Percentiles rank a stretch among this genome's conserved stretches.
These are phyloP conservation scores for Myiotriccus ornatus DNA, from an alignment of 2,797 vertebrate genomes.

Conservation along the genomic window DNA sequence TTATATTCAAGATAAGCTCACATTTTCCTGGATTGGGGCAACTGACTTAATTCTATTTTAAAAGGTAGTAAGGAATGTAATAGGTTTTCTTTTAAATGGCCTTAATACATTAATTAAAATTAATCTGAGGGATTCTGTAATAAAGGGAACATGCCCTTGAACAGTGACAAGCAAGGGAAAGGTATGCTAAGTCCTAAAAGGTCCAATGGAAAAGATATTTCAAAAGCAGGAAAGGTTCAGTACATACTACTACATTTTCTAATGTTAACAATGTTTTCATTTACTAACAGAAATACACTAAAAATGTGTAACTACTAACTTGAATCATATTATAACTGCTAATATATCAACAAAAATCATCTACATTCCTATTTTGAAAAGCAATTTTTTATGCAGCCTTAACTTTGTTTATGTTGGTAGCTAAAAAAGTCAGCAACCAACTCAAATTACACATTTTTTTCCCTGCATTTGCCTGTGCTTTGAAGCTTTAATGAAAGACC, in stretches of 20 bases:
- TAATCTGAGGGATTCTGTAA: background rate
- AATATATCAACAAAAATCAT: background rate
- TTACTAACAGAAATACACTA: background rate
- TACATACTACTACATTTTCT: background rate
- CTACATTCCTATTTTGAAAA: background rate
- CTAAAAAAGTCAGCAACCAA: background rate
- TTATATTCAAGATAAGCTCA: background rate
- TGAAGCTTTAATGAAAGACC: background rate
- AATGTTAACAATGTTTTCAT: background rate
- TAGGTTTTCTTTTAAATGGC: background rate
- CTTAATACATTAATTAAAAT: background rate
- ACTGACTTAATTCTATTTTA: background rate
- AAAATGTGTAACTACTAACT: background rate
- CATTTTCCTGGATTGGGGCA: background rate
- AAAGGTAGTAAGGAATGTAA: background rate
- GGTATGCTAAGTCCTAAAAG: background rate
- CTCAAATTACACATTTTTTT: background rate
- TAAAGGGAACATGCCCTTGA: background rate
- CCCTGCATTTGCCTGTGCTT: background rate
- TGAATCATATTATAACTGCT: background rate
- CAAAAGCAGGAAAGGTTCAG: background rate
- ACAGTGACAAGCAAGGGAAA: background rate
- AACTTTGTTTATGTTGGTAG: background rate
- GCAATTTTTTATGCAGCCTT: background rate
- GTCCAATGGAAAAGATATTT: background rate